Evolutionary conservation across 2,797 vertebrate genomes (phyloP), one percentile per base, ranked within the genome.

Genomic region (Chelidonichthys spinosus): DNA sequence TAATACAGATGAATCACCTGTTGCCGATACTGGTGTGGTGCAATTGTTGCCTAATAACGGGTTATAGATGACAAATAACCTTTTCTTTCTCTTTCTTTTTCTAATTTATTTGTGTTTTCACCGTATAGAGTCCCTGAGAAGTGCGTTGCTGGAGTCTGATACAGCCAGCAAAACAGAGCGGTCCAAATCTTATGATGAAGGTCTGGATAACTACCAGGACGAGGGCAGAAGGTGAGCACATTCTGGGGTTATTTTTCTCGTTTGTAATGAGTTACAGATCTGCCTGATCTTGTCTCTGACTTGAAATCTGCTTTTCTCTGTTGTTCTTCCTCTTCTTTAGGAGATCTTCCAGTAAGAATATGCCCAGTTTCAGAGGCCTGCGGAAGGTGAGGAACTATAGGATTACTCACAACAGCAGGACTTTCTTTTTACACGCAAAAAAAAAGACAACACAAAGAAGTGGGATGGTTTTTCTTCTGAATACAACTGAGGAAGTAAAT

Each of bases 121-220:
- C 15, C 76, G 32, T 62, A 0, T 53, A 99, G 98, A 99, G 85
- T 97, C 97, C 39, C 92, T 97, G 25, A 92, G 97, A 81, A 96
- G 95, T 65, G 95, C 94, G 72, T 87, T 96, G 72, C 91, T 97
- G 67, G 97, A 98, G 53, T 95, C 94, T 18, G 96, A 98, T 32
- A 88, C 95, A 52, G 90, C 84, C 25, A 79, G 94, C 73, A 98
- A 97, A 94, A 96, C 96, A 0, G 98, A 99, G 84, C 94, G 97
- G 47, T 99, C 98, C 6, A 99, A 99, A 85, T 99, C 98, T 0
- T 99, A 97, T 1, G 98, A 98, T 66, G 98, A 99, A 84, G 98
- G 98, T 69, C 90, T 99, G 77, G 98, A 99, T 83, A 97, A 96
- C 87, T 99, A 98, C 76, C 95, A 96, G 85, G 97, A 98, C 77